These are phyloP conservation scores for Hipposideros larvatus DNA, from an alignment of 2,797 vertebrate genomes.

Conservation along the genomic window DNA sequence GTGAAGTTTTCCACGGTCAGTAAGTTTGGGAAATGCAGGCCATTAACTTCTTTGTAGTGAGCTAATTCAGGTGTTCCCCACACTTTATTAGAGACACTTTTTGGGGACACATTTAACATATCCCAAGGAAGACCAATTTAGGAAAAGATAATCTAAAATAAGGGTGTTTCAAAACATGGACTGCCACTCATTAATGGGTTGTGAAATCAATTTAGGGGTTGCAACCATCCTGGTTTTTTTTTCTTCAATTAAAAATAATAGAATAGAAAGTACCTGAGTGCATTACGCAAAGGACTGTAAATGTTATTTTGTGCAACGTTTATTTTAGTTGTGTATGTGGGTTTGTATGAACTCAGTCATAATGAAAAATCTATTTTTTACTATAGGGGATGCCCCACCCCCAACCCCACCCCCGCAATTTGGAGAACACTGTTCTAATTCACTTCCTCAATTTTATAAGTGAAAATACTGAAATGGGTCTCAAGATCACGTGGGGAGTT, in stretches of 20 bases:
- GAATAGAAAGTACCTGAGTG: neutral
- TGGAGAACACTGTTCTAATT: neutral
- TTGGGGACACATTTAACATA: neutral
- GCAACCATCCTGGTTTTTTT: neutral
- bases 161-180: neutral
- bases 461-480: neutral
- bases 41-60: neutral
- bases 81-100: neutral
- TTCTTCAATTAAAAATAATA: neutral
- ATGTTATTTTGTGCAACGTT: neutral
- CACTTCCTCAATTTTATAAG: neutral
- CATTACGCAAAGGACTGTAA: neutral
- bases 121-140: neutral
- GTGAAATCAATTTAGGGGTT: neutral
- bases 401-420: neutral
- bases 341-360: neutral
- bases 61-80: neutral
- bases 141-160: neutral
- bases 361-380: constrained; percentile 39
- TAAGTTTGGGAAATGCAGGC: neutral
- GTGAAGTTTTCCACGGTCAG: neutral
- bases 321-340: neutral
- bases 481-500: neutral
- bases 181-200: neutral
- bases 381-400: neutral